Evolutionary conservation across 2,888 invertebrate genomes (phyloP).

Genomic region (Prosapia bicincta): DNA sequence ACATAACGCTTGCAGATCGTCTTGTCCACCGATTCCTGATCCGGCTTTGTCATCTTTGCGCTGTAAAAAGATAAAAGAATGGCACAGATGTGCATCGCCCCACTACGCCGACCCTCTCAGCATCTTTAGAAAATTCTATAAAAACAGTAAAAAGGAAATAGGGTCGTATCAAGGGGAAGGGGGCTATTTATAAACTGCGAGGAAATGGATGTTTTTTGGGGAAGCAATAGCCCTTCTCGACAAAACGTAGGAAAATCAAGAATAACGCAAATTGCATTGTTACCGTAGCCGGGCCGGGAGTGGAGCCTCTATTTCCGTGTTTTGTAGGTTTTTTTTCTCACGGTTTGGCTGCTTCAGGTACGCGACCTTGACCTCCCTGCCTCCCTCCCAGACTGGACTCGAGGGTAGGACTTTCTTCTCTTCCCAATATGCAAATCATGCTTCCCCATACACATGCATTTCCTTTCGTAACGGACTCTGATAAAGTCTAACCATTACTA

Average conservation of each 20-base stretch:
- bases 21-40: conserved; percentile 14
- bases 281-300: conserved; percentile 8
- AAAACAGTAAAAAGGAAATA: conserved; percentile 32
- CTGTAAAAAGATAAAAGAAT: conserved; percentile 28
- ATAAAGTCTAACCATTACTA: too few species aligned
- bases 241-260: conserved; percentile 22
- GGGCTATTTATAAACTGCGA: conserved; percentile 30
- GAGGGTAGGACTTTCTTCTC: conserved; percentile 6
- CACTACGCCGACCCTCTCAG: conserved; percentile 19
- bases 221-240: conserved; percentile 8
- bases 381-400: conserved; percentile 29
- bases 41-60: conserved; percentile 12
- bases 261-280: conserved; percentile 27
- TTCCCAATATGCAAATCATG: neutral
- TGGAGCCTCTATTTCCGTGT: conserved; percentile 11
- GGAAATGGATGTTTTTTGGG: conserved; percentile 29
- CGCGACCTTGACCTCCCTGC: conserved; percentile 29
- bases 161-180: conserved; percentile 27
- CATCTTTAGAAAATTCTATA: conserved; percentile 30
- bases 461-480: too few species aligned
- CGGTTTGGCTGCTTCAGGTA: conserved; percentile 30
- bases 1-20: neutral
- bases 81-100: conserved; percentile 24
- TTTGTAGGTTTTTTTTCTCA: conserved; percentile 34
- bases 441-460: too few species aligned